phyloP scores from a whole-genome alignment of 2,113 vertebrate genomes.

The Macaca fascicularis region T2T-MFA8v1.1 NC_088385.1:69183501-69184000 shows the following conservation, averaged over 20 bases:
- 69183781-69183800: neutral
- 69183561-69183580: neutral
- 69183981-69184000: neutral
- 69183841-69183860: neutral
- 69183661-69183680: neutral
- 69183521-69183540: neutral
- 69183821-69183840: neutral
- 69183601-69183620: neutral
- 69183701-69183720: neutral
- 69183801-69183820: neutral
- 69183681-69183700: neutral
- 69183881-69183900: neutral
- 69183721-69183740: neutral
- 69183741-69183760: neutral
- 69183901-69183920: neutral
- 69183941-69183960: neutral
- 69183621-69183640: neutral
- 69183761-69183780: neutral
- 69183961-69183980: neutral
- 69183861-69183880: neutral
- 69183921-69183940: neutral
- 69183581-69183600: neutral
- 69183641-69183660: neutral
- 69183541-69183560: neutral
- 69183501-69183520: neutral